These are phyloP conservation scores for Trissoscelio sp. DNA, from an alignment of 2,888 invertebrate genomes.

Conservation along the genomic window DNA sequence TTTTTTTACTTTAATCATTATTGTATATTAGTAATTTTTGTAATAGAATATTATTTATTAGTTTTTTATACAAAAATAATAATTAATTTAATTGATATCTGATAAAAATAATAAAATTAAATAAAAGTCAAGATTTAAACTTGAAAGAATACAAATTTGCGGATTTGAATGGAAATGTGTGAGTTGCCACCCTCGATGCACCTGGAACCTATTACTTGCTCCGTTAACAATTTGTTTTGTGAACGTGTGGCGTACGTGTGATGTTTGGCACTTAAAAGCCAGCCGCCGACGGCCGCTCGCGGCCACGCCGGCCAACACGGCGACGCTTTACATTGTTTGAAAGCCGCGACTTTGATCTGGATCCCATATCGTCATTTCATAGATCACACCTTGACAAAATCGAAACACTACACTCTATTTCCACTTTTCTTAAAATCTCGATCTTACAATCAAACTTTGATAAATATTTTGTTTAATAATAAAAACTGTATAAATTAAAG, in stretches of 20 bases:
- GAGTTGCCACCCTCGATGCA: conserved; percentile 69
- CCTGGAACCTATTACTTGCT: conserved; percentile 77
- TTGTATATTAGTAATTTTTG: no score
- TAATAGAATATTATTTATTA: no score
- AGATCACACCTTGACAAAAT: conserved; percentile 78
- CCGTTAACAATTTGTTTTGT: conserved; percentile 76
- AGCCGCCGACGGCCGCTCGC: conserved; percentile 69
- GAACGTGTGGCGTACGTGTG: conserved; percentile 64
- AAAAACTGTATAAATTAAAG: no score
- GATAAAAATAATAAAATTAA: background rate
- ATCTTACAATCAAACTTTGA: background rate
- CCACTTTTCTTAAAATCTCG: background rate
- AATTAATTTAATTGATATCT: conserved; percentile 5
- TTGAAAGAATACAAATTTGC: conserved; percentile 22
- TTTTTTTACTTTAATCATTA: no score
- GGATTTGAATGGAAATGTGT: conserved; percentile 37
- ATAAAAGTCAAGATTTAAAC: conserved; percentile 3
- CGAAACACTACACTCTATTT: conserved; percentile 23
- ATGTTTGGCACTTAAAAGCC: conserved; percentile 73
- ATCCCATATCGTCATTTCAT: conserved; percentile 80
- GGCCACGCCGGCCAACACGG: conserved; percentile 41
- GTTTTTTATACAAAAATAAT: no score
- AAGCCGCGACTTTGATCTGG: conserved; percentile 82
- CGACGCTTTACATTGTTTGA: conserved; percentile 82
- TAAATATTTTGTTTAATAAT: no score